These are phyloP conservation scores for Muscina levida DNA, from an alignment of 2,888 invertebrate genomes.

Conservation along the genomic window DNA sequence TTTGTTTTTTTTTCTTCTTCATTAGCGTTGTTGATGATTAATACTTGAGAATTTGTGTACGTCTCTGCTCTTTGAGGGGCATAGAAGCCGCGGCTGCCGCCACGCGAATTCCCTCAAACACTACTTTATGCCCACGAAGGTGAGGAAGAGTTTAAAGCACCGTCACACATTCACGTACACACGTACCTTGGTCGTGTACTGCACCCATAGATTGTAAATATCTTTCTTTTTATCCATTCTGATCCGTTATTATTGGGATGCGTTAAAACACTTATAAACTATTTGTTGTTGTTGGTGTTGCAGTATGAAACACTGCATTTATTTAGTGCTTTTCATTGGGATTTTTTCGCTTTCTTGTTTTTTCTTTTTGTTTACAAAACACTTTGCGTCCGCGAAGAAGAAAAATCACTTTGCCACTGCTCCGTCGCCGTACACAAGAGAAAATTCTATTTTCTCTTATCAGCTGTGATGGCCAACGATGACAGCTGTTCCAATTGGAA, in stretches of 20 bases:
- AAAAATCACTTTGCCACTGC: slow-evolving; percentile 39
- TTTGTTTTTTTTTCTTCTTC: no score
- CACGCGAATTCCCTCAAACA: slow-evolving; percentile 31
- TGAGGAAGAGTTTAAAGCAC: no score
- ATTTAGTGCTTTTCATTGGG: slow-evolving; percentile 49
- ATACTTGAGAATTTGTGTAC: slow-evolving; percentile 12
- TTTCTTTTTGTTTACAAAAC: slow-evolving; percentile 64
- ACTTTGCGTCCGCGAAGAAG: slow-evolving; percentile 50
- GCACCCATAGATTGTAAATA: slow-evolving; percentile 81
- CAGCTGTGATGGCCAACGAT: slow-evolving; percentile 36
- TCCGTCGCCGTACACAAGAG: not conserved
- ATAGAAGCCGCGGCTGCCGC: slow-evolving; percentile 26
- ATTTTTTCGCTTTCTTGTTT: slow-evolving; percentile 27
- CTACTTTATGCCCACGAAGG: not conserved
- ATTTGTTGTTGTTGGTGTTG: slow-evolving; percentile 59
- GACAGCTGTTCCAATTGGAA: slow-evolving; percentile 25
- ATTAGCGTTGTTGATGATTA: slow-evolving; percentile 13
- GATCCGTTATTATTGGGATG: not conserved
- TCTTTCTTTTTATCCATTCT: slow-evolving; percentile 80
- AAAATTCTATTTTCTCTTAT: not conserved
- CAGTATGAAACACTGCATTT: slow-evolving; percentile 5
- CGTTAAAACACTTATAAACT: slow-evolving; percentile 50
- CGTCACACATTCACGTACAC: no score
- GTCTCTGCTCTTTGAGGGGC: not conserved
- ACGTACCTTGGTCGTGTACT: slow-evolving; percentile 81